Conservation (phyloP, 2,888 invertebrate species). For the Palloptera scutellata region DNA sequence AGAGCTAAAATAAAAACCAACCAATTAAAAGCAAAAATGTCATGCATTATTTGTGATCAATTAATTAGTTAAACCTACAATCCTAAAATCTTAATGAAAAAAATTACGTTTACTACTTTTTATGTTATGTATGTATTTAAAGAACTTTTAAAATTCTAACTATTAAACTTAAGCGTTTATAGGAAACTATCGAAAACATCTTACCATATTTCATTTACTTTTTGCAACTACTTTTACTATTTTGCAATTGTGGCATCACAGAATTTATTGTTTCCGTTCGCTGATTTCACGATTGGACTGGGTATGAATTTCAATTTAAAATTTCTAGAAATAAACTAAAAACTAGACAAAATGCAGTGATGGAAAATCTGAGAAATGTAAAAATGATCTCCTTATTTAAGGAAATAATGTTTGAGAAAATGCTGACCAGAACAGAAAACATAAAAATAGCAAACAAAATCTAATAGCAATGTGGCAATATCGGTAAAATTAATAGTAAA, state of each 20-base stretch:
- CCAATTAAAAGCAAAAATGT: conserved; percentile 16
- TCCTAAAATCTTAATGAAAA: neutral
- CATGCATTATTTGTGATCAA: conserved; percentile 25
- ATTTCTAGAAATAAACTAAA: neutral
- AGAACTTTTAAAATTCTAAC: conserved; percentile 17
- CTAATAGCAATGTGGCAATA: conserved; percentile 24
- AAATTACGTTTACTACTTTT: no score
- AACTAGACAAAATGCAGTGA: neutral
- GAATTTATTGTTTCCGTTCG: no score
- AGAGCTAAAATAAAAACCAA: conserved; percentile 10
- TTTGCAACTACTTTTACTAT: no score
- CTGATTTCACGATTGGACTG: no score
- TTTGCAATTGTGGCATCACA: no score
- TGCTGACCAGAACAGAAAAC: neutral
- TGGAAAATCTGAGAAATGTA: neutral
- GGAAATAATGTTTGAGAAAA: conserved; percentile 23
- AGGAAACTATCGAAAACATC: no score
- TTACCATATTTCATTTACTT: no score
- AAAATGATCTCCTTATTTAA: conserved; percentile 47
- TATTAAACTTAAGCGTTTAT: neutral
- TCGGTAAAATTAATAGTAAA: conserved; percentile 18
- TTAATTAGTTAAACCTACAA: neutral
- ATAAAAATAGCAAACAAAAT: conserved; percentile 13
- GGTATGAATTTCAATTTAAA: no score
- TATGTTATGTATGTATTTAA: neutral